Evolutionary conservation across 2,888 invertebrate genomes (phyloP), one percentile per base, ranked within the genome.

Genomic region (Lymantria monacha): DNA sequence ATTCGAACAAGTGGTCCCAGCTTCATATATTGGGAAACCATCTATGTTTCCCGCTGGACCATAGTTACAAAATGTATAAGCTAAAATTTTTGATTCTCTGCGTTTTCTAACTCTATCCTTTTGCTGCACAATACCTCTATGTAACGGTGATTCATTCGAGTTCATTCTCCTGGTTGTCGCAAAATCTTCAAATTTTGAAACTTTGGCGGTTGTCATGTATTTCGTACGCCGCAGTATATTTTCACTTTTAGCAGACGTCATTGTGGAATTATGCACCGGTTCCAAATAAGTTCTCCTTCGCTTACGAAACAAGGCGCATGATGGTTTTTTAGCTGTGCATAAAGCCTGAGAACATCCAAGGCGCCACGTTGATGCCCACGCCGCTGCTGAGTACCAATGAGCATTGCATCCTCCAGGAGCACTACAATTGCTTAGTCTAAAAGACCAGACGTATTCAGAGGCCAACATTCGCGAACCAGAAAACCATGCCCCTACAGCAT

Each of bases 311-410:
- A 76, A 58, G 3, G 70, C 71, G 57, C 89, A 89, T 0, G 87
- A 84, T 3, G 77, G 79, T 55, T 76, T 82, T 54, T 72, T 80
- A 15, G 81, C 81, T 0, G 88, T 87, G 53, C 89, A 89, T 7
- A 90, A 69, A 12, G 89, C 76, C 66, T 89, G 89, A 3, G 89
- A 88, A 50, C 90, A 89, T 36, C 90, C 89, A 1, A 90, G 46
- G 2, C 89, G 82, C 89, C 89, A 91, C 0, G 90, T 88, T 0
- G 89, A 88, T 0, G 87, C 88, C 90, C 90, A 90, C 3, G 88
- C 87, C 0, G 85, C 88, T 0, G 85, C 79, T 0, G 89, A 76
- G 45, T 89, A 90, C 89, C 90, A 88, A 53, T 89, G 85, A 9
- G 84, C 71, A 51, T 90, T 88, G 59, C 90, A 90, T 0, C 91